Conservation (phyloP, 2,888 invertebrate species). For the Spisula subtruncata region DNA sequence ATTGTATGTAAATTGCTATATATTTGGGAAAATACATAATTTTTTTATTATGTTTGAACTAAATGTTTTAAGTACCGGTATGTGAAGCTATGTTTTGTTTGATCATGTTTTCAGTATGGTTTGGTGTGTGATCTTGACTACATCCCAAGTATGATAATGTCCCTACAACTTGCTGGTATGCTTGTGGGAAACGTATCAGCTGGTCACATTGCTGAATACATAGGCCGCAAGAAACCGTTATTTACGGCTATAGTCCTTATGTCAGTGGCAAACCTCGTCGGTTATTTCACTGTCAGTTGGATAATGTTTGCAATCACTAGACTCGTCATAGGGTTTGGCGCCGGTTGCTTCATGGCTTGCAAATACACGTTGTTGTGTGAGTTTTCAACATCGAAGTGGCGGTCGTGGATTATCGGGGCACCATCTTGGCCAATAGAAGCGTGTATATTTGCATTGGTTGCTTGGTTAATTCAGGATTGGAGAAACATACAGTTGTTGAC, state of each 20-base stretch:
- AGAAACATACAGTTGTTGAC: slow-evolving; percentile 8
- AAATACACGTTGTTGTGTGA: slow-evolving; percentile 60
- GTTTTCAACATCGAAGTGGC: slow-evolving; percentile 54
- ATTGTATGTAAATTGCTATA: too few species aligned
- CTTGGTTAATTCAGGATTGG: slow-evolving; percentile 35
- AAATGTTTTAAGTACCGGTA: too few species aligned
- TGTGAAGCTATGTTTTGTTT: too few species aligned
- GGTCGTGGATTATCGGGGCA: slow-evolving; percentile 30
- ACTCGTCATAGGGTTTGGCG: slow-evolving; percentile 47
- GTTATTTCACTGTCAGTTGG: slow-evolving; percentile 55
- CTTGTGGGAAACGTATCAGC: slow-evolving; percentile 55
- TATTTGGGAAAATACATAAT: too few species aligned
- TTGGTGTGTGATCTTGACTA: slow-evolving; percentile 57
- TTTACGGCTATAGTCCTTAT: slow-evolving; percentile 50
- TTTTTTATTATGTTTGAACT: too few species aligned
- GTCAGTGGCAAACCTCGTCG: slow-evolving; percentile 39
- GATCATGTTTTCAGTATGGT: slow-evolving; percentile 36
- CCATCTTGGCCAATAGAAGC: slow-evolving; percentile 35
- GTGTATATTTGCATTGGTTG: background rate
- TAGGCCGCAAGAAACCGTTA: slow-evolving; percentile 58
- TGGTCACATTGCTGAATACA: slow-evolving; percentile 57
- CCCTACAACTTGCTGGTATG: slow-evolving; percentile 53
- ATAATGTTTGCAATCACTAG: slow-evolving; percentile 52
- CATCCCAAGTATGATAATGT: slow-evolving; percentile 59
- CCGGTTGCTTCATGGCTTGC: slow-evolving; percentile 49